Conservation (phyloP, 2,797 vertebrate species). For the Dendrocincla tyrannina region DNA sequence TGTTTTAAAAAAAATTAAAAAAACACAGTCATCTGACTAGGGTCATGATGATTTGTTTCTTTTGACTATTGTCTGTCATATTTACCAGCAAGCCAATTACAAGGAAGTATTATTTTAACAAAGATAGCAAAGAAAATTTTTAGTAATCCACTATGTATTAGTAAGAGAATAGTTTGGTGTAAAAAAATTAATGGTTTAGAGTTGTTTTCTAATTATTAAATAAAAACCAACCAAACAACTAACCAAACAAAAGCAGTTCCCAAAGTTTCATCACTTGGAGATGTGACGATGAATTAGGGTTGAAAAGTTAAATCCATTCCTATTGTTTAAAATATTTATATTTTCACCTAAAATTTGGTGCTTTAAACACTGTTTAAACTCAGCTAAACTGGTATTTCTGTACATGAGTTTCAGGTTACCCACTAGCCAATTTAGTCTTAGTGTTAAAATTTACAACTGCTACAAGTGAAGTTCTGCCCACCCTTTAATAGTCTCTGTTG, state of each 20-base stretch:
- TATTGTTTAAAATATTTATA: neutral
- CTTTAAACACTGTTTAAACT: neutral
- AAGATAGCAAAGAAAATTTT: neutral
- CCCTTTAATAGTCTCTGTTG: neutral
- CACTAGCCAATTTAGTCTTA: neutral
- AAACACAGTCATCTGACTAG: rapidly evolving
- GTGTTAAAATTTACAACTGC: neutral
- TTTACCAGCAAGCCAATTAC: neutral
- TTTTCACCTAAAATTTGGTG: neutral
- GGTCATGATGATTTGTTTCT: neutral
- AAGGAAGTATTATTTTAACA: neutral
- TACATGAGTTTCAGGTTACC: neutral
- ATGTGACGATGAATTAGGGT: neutral
- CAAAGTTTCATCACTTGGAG: neutral
- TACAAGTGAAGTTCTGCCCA: neutral
- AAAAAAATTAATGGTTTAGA: neutral
- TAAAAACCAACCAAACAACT: neutral
- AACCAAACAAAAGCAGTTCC: neutral
- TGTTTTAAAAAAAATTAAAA: neutral
- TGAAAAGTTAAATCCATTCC: neutral
- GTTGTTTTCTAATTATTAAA: neutral
- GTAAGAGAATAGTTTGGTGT: rapidly evolving
- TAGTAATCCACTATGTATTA: neutral
- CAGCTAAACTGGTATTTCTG: neutral
- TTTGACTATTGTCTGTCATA: neutral